phyloP scores from a whole-genome alignment of 1,140 invertebrate genomes.

The Plutomurus gul region DNA sequence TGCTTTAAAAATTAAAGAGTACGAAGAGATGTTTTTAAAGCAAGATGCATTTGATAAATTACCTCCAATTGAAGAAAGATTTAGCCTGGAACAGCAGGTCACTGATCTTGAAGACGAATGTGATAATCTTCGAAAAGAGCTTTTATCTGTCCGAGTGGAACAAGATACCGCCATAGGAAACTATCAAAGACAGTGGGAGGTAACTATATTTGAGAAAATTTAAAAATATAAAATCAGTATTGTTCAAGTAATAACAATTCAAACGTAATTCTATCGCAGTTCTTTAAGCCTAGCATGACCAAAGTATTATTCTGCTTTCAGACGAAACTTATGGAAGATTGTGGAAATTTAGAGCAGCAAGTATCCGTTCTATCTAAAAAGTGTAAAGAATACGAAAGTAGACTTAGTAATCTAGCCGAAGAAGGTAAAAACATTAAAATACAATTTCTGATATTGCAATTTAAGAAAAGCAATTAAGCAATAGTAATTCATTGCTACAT shows the following conservation, averaged over 20 bases:
- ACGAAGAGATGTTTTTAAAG: constrained; percentile 72
- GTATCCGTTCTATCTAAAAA: constrained; percentile 45
- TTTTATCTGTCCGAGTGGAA: constrained; percentile 59
- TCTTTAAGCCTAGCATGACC: too few relatives aligned
- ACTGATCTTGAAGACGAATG: constrained; percentile 69
- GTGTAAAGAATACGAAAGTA: constrained; percentile 49
- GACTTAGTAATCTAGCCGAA: constrained; percentile 42
- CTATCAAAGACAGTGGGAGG: constrained; percentile 56
- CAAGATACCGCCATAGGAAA: constrained; percentile 64
- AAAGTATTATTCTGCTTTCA: constrained; percentile 10
- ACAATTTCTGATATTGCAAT: not conserved
- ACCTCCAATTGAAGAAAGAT: constrained; percentile 76
- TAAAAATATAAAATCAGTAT: not conserved
- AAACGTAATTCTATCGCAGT: too few relatives aligned
- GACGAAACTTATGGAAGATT: constrained; percentile 44
- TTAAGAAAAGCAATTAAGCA: not conserved
- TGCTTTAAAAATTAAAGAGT: constrained; percentile 74
- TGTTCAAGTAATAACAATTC: not conserved
- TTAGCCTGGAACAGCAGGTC: constrained; percentile 71
- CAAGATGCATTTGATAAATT: constrained; percentile 62
- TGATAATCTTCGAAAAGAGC: constrained; percentile 62
- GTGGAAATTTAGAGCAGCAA: constrained; percentile 42
- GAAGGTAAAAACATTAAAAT: constrained; percentile 21
- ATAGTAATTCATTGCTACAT: not conserved
- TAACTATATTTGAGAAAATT: not conserved